Evolutionary conservation across 2,113 vertebrate species (phyloP), one percentile per base, ranked within the genome.

Genomic region (Podarcis cretensis): DNA sequence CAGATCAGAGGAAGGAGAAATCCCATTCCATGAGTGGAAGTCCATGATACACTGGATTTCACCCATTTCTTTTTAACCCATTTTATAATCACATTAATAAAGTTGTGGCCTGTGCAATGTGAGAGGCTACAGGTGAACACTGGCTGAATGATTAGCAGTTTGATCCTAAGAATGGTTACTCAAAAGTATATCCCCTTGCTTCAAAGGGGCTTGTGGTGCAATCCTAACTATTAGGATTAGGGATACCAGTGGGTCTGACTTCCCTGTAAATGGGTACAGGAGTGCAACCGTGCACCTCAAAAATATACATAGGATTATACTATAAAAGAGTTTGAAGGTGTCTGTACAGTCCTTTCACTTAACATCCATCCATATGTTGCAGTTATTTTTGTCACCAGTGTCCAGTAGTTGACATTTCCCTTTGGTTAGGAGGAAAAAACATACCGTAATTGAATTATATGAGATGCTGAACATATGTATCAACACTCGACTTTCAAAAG

Each of bases 381-480:
- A 90, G 63, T 63, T 85, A 63, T 91, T 77, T 35, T 79, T 77
- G 23, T 76, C 83, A 40, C 59, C 88, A 87, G 89, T 93, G 88
- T 89, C 87, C 91, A 16, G 14, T 69, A 79, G 69, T 91, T 87
- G 5, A 77, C 69, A 94, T 93, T 90, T 91, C 27, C 25, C 65
- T 93, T 96, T 91, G 92, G 93, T 90, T 84, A 89, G 89, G 85
- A 91, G 88, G 87, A 95, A 95, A 84, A 91, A 85, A 95, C 82
- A 83, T 92, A 40, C 37, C 37, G 1, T 40, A 94, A 93, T 92
- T 89, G 92, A 95, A 92, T 96, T 95, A 89, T 77, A 80, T 90
- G 93, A 73, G 6, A 90, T 93, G 87, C 85, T 92, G 92, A 95
- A 94, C 92, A 94, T 95, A 95, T 91, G 90, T 87, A 90, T 95